Conservation (phyloP, 2,888 invertebrate species). For the Caenorhabditis virilis region DNA sequence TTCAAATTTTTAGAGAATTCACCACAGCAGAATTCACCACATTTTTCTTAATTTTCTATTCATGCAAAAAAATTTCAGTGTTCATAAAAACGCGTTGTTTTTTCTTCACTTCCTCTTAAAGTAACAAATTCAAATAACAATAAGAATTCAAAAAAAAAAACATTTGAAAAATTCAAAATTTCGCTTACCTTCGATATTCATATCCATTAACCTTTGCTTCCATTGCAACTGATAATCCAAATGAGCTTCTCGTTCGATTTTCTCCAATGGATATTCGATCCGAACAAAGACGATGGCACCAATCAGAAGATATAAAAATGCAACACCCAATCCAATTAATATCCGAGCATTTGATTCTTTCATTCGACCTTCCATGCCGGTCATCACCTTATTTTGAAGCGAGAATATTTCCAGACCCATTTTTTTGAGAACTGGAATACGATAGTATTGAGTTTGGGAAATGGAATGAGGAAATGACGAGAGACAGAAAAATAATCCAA, state of each 20-base stretch:
- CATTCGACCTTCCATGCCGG: slow-evolving; percentile 44
- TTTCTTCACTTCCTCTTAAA: too few relatives aligned
- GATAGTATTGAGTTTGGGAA: not conserved
- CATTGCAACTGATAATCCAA: slow-evolving; percentile 55
- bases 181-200: slow-evolving; percentile 47
- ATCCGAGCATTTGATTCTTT: slow-evolving; percentile 53
- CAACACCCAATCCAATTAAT: slow-evolving; percentile 50
- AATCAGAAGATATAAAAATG: slow-evolving; percentile 74
- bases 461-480: too few relatives aligned
- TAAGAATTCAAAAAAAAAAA: not conserved
- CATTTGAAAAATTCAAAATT: too few relatives aligned
- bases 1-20: too few relatives aligned
- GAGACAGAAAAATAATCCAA: too few relatives aligned
- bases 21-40: too few relatives aligned
- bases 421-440: slow-evolving; percentile 3
- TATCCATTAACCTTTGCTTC: slow-evolving; percentile 39
- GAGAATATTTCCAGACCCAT: slow-evolving; percentile 60
- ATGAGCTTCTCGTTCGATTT: slow-evolving; percentile 56
- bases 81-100: too few relatives aligned
- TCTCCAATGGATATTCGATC: slow-evolving; percentile 55
- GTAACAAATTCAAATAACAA: not conserved
- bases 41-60: too few relatives aligned
- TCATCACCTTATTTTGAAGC: slow-evolving; percentile 48
- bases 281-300: slow-evolving; percentile 78
- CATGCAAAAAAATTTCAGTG: not conserved